Evolutionary conservation across 2,888 invertebrate genomes (phyloP).

Genomic region (Idaea dimidiata): DNA sequence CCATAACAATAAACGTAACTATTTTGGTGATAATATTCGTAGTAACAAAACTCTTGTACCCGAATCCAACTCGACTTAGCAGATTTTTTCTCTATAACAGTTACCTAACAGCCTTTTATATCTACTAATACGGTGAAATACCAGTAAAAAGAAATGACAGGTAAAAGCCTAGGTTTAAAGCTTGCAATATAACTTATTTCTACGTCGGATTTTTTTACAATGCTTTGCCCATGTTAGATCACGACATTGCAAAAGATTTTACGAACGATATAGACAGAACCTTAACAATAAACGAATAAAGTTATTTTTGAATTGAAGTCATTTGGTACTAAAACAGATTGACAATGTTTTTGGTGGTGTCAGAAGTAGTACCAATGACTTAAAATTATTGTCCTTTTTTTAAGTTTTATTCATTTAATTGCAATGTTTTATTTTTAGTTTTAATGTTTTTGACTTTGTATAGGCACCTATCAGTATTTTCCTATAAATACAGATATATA

Average conservation of each 20-base stretch:
- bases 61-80: no score
- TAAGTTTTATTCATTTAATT: no score
- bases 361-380: neutral
- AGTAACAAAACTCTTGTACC: no score
- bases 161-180: neutral
- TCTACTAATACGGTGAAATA: neutral
- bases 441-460: no score
- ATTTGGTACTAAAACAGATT: neutral
- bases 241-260: neutral
- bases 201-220: neutral
- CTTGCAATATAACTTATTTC: neutral
- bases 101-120: neutral
- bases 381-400: neutral
- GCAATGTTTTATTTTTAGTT: no score
- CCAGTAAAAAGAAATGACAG: conserved; percentile 13
- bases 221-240: neutral
- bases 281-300: neutral
- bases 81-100: neutral
- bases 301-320: neutral
- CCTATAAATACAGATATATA: no score
- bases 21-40: no score
- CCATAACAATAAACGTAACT: no score
- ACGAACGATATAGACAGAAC: neutral
- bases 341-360: neutral
- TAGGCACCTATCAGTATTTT: no score